Evolutionary conservation across 2,797 vertebrate species (phyloP).

Genomic region (Pipistrellus nathusii): DNA sequence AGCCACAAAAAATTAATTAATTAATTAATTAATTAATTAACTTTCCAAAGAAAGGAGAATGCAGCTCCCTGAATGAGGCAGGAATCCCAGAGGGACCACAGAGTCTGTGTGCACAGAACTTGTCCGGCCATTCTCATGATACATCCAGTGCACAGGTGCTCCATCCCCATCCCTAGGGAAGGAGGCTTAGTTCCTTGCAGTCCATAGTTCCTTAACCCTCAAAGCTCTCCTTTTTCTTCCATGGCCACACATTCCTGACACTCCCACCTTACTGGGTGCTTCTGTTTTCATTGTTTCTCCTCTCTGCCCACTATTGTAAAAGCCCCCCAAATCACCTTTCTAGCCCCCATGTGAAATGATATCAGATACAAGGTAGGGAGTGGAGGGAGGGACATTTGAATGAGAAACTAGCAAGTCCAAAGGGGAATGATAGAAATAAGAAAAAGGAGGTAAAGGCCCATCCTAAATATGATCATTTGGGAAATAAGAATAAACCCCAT

Average conservation of each 20-base stretch:
- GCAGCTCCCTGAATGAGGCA: background rate
- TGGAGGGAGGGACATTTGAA: background rate
- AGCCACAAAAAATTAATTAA: background rate
- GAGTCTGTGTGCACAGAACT: rapidly evolving
- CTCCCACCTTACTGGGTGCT: background rate
- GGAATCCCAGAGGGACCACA: background rate
- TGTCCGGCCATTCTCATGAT: background rate
- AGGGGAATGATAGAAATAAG: background rate
- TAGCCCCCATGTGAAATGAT: background rate
- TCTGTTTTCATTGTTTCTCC: background rate
- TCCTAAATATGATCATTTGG: background rate
- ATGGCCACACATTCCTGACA: background rate
- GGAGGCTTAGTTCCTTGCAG: background rate
- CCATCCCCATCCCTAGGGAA: rapidly evolving
- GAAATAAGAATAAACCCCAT: background rate
- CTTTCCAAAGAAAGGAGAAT: conserved; percentile 51
- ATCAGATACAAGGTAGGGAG: background rate
- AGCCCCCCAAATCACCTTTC: no score
- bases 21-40: no score
- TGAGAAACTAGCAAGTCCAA: background rate
- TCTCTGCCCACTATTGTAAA: background rate
- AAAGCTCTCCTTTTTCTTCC: background rate
- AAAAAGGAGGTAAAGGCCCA: background rate
- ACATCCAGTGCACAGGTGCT: rapidly evolving
- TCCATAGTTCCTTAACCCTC: background rate